phyloP scores from a whole-genome alignment of 1,140 invertebrate species.

The Dendrolimus kikuchii region DNA sequence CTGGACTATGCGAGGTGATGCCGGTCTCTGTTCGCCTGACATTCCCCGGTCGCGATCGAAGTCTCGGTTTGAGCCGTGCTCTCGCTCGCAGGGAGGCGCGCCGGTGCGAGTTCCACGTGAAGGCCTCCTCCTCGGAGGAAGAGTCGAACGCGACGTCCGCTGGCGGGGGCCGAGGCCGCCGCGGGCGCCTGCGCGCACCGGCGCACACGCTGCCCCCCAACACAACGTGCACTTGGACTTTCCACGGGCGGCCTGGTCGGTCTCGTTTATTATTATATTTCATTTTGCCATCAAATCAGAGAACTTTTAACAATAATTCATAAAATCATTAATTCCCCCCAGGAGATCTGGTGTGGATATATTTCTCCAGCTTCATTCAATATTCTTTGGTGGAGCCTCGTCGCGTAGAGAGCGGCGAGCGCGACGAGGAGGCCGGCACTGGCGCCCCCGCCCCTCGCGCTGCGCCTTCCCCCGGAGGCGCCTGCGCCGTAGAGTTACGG shows the following conservation, averaged over 20 bases:
- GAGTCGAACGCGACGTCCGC: slow-evolving; percentile 58
- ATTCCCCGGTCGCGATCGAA: neutral
- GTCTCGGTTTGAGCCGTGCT: neutral
- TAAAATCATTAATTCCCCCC: neutral
- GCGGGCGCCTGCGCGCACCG: slow-evolving; percentile 80
- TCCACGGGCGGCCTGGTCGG: slow-evolving; percentile 78
- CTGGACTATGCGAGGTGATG: slow-evolving; percentile 65
- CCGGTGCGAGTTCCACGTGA: slow-evolving; percentile 81
- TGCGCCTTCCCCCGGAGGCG: slow-evolving; percentile 19
- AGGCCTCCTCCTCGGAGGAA: slow-evolving; percentile 73
- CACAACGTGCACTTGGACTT: slow-evolving; percentile 89
- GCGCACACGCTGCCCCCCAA: slow-evolving; percentile 88
- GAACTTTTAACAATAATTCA: no score
- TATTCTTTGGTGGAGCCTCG: slow-evolving; percentile 75
- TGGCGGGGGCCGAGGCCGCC: slow-evolving; percentile 36
- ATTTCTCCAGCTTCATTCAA: slow-evolving; percentile 87
- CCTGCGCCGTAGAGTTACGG: slow-evolving; percentile 74
- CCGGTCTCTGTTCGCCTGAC: neutral
- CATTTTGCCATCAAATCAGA: neutral
- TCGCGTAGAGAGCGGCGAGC: slow-evolving; percentile 50
- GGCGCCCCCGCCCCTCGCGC: slow-evolving; percentile 14
- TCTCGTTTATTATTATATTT: neutral
- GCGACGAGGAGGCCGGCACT: slow-evolving; percentile 31
- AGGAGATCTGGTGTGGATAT: slow-evolving; percentile 89
- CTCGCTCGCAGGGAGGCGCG: slow-evolving; percentile 45